A percentile compares a stretch with the other conserved stretches of the same genome.
Evolutionary conservation across 2,888 invertebrate genomes (phyloP).

Genomic region (Scotopteryx bipunctaria): DNA sequence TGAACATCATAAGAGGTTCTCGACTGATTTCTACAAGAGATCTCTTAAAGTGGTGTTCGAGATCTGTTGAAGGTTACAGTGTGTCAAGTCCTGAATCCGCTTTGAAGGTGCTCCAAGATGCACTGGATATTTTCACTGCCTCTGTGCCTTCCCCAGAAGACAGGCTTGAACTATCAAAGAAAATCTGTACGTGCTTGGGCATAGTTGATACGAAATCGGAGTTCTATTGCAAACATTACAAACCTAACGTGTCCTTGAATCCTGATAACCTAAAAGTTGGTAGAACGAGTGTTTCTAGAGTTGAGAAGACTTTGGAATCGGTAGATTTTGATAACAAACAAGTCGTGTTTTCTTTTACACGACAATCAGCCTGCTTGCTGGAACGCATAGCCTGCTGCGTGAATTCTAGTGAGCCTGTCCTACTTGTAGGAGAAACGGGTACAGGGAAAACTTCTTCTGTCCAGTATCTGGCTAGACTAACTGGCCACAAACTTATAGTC

Average conservation of each 20-base stretch:
- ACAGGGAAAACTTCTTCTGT: constrained; percentile 98
- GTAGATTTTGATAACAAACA: constrained; percentile 69
- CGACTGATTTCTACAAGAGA: constrained; percentile 92
- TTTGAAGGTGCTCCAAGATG: constrained; percentile 91
- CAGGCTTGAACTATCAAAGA: constrained; percentile 86
- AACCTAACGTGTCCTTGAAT: constrained; percentile 87
- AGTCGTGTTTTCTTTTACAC: constrained; percentile 91
- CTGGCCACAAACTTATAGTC: constrained; percentile 93
- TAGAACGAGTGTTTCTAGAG: constrained; percentile 82
- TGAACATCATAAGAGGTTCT: constrained; percentile 74
- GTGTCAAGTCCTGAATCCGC: constrained; percentile 87
- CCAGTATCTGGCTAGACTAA: constrained; percentile 93
- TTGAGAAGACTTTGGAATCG: constrained; percentile 65
- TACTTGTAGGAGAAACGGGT: constrained; percentile 99
- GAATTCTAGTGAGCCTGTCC: constrained; percentile 92
- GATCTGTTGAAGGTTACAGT: constrained; percentile 89
- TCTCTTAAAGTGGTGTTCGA: constrained; percentile 94
- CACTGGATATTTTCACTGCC: constrained; percentile 95
- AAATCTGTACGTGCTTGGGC: constrained; percentile 91
- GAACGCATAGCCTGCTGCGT: constrained; percentile 95
- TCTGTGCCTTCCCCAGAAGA: constrained; percentile 86
- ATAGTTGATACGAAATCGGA: constrained; percentile 92
- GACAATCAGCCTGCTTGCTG: constrained; percentile 90
- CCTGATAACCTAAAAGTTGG: constrained; percentile 87
- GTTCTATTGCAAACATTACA: constrained; percentile 90